A percentile compares a stretch with the other conserved stretches of the same genome.
Evolutionary conservation across 2,797 vertebrate genomes (phyloP).

Genomic region (Neomorphus geoffroyi): DNA sequence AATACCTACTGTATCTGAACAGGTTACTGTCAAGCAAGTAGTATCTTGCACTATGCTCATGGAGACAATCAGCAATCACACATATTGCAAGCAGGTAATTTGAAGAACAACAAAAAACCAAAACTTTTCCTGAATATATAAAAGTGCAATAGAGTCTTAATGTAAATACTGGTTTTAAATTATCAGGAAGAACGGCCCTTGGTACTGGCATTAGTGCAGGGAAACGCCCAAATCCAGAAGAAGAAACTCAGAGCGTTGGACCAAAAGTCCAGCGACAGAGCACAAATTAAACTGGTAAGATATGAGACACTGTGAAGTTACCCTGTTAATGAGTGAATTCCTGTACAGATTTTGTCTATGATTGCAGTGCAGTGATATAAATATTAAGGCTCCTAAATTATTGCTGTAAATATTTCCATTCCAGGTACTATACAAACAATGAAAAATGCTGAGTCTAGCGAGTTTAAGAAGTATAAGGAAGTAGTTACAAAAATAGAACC

Average conservation of each 20-base stretch:
- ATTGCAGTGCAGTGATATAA: neutral
- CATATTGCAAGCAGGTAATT: constrained; percentile 79
- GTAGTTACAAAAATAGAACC: neutral
- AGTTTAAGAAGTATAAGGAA: neutral
- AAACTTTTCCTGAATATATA: neutral
- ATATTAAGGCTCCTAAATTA: neutral
- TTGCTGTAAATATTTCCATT: neutral
- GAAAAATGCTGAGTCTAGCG: neutral
- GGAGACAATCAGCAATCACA: constrained; percentile 77
- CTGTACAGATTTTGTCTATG: neutral
- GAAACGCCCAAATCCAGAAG: constrained; percentile 85
- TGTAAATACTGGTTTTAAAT: constrained; percentile 52
- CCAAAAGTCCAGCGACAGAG: constrained; percentile 84
- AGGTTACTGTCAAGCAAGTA: constrained; percentile 80
- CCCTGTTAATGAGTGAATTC: neutral
- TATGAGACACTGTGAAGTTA: constrained; percentile 3
- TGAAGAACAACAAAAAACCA: neutral
- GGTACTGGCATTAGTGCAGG: constrained; percentile 67
- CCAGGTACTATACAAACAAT: neutral
- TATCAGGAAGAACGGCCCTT: constrained; percentile 77
- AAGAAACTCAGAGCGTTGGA: constrained; percentile 71
- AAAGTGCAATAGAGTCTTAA: constrained; percentile 36
- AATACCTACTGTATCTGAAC: constrained; percentile 63
- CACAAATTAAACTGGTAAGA: constrained; percentile 79
- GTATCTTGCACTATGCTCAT: constrained; percentile 77